Conservation (phyloP, 1,140 invertebrate species). For the Hylaeus anthracinus region DNA sequence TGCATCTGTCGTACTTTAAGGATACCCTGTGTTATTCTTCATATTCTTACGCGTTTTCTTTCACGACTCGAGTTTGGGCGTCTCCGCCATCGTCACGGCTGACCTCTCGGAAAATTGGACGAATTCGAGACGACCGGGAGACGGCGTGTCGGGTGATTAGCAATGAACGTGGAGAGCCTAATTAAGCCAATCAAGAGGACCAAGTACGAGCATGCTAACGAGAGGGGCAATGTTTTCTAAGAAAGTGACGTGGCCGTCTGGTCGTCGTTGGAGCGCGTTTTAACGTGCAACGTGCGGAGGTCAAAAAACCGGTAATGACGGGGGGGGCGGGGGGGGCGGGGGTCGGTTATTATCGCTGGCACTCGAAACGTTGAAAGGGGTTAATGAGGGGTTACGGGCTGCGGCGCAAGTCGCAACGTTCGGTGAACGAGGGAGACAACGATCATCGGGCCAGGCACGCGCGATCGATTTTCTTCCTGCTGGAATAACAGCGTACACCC, state of each 20-base stretch:
- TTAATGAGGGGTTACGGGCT: conserved; percentile 67
- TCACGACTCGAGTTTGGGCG: too few species aligned
- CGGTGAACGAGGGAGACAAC: conserved; percentile 32
- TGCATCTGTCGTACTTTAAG: too few species aligned
- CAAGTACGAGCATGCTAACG: conserved; percentile 59
- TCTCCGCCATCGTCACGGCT: neutral
- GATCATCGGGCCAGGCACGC: conserved; percentile 46
- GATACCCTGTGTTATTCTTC: too few species aligned
- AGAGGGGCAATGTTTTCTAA: conserved; percentile 59
- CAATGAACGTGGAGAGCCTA: conserved; percentile 54
- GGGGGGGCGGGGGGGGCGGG: too few species aligned
- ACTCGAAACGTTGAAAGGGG: conserved; percentile 58
- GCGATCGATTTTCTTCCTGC: conserved; percentile 53
- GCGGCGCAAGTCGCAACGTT: conserved; percentile 32
- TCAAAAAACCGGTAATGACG: conserved; percentile 31
- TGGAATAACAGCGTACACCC: conserved; percentile 30
- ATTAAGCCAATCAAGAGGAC: conserved; percentile 65
- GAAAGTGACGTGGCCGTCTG: conserved; percentile 64
- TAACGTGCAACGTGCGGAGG: conserved; percentile 34
- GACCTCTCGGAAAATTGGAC: neutral
- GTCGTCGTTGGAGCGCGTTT: conserved; percentile 28
- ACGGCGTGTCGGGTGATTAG: conserved; percentile 53
- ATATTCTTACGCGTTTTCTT: too few species aligned
- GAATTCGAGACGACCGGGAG: conserved; percentile 5
- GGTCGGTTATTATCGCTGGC: conserved; percentile 23